Evolutionary conservation across 2,113 vertebrate species (phyloP).

Genomic region (Crotalus horridus): DNA sequence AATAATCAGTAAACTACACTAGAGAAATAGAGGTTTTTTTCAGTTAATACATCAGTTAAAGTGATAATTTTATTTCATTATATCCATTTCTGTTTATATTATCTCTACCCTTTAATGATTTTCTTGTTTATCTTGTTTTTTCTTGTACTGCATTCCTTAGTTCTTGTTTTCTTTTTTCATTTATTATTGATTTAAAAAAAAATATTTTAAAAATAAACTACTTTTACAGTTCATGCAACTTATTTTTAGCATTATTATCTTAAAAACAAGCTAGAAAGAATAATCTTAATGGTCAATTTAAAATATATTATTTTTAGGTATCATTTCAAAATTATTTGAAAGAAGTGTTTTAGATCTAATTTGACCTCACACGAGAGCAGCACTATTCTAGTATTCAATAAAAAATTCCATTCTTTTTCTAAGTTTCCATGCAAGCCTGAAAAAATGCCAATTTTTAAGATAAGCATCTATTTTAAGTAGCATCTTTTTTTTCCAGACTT

Average conservation of each 20-base stretch:
- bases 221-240: neutral
- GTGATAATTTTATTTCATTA: neutral
- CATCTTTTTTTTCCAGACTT: too few species aligned
- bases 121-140: neutral
- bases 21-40: neutral
- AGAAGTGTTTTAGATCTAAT: too few species aligned
- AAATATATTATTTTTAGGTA: too few species aligned
- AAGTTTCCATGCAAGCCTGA: too few species aligned
- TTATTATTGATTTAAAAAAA: neutral
- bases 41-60: neutral
- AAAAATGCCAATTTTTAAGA: too few species aligned
- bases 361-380: too few species aligned
- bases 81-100: neutral
- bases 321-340: too few species aligned
- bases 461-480: too few species aligned
- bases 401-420: too few species aligned
- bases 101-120: neutral
- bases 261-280: too few species aligned
- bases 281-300: too few species aligned
- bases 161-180: neutral
- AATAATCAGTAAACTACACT: neutral
- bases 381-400: too few species aligned
- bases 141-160: neutral
- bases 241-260: neutral
- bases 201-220: neutral